Evolutionary conservation across 2,797 vertebrate species (phyloP), one percentile per base, ranked within the genome.

Genomic region (Hirundo rustica): DNA sequence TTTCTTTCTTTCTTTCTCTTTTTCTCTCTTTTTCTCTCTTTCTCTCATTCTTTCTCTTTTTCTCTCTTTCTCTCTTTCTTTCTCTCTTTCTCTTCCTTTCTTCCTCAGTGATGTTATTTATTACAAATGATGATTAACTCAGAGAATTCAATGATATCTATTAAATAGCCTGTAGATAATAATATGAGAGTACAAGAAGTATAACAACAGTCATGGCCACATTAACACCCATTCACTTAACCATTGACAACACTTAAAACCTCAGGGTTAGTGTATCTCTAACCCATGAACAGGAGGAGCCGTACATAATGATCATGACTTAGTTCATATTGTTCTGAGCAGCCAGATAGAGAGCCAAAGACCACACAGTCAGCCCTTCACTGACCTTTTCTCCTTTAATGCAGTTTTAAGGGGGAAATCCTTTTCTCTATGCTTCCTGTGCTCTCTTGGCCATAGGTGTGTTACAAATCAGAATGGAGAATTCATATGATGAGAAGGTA

Each of bases 381-480:
- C 38, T 18, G 14, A 88, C 45, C 38, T 76, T n/a, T 16, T 82
- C 30, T 70, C 64, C 60, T 90, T 80, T 74, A 87, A 82, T 14
- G 7, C 16, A 64, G 8, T 75, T 85, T 77, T 91, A 29, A 30
- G 25, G 32, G 58, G 72, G 72, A 91, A 88, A 76, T 64, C 67
- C 40, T 89, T 85, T 85, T 22, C 66, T 89, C 30, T 65, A 1
- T 51, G 32, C 19, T 75, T 81, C 87, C 68, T 93, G 50, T 84
- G 76, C 27, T 88, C 38, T 79, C 65, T 92, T 93, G 78, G 88
- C 71, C 66, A 47, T 92, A 89, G 80, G 74, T 88, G 84, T 73
- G 54, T 90, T 95, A 84, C 58, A 83, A 92, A 86, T 73, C 38
- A 80, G 68, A 74, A 86, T 36, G 84, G 86, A 85, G 86, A 86